phyloP scores from a whole-genome alignment of 2,797 vertebrate genomes.

The Peromyscus aztecus region DNA sequence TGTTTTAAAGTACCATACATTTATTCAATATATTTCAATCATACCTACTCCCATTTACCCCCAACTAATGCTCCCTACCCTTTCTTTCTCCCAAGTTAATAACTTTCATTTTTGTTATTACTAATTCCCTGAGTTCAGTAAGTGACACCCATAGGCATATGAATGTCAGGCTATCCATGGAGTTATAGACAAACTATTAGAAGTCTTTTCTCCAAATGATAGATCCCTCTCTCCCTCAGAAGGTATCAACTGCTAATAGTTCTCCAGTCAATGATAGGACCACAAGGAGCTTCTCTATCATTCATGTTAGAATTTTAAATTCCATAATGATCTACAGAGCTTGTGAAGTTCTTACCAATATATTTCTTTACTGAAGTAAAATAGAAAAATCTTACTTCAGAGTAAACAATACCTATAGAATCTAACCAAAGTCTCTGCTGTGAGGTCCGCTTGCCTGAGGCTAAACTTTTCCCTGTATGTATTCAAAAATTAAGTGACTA shows the following conservation, averaged over 20 bases:
- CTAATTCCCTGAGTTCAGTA: no score
- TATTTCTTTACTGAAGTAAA: background rate
- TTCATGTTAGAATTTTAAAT: background rate
- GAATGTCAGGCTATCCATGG: no score
- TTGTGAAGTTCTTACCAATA: background rate
- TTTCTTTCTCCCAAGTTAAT: background rate
- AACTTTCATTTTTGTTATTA: background rate
- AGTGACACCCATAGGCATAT: background rate
- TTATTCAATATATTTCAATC: background rate
- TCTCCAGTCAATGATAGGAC: no score
- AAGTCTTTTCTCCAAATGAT: background rate
- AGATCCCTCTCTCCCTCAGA: background rate
- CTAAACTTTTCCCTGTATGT: background rate
- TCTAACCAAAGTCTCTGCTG: background rate
- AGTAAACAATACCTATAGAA: background rate
- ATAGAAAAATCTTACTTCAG: background rate
- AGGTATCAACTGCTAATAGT: no score
- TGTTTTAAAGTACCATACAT: background rate
- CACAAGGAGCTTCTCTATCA: background rate
- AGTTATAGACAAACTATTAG: background rate
- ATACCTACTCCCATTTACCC: no score
- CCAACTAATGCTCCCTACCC: background rate
- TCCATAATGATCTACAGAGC: background rate
- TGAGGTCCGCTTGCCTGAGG: background rate
- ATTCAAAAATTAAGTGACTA: background rate